Base-by-base conservation (phyloP, 2,113 vertebrate genomes). In the Hippocampus abdominalis region DNA sequence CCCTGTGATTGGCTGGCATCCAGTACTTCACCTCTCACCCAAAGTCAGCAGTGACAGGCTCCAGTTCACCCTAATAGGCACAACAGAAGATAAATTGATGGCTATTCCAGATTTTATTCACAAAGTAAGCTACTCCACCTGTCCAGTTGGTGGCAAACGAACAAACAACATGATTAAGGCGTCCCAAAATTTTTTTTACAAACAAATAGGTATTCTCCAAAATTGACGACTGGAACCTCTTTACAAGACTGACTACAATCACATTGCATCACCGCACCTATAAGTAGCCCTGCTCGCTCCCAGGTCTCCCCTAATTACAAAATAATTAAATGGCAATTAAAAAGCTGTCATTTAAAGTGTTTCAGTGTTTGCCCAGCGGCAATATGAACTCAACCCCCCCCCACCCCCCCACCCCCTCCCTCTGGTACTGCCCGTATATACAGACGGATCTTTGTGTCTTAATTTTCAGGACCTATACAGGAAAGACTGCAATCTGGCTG, bases 401-500 rank as follows among this genome's bases (percentile, higher is more conserved):
- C 10, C 40, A 51, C 39, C 46, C 65, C 11, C 46, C 65, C 10
- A 32, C 65, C 11, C 9, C 5, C 42, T 46, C n/a, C 3, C 23
- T 48, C 51, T 5, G 27, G 44, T 71, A 46, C 62, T 18, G 20
- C 8, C 11, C 56, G 36, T 57, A 51, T 64, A 32, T 1, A 56
- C 36, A 74, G 66, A 74, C 42, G 39, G n/a, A 73, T 69, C 15
- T 73, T 36, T 86, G 32, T 86, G 63, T 46, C 49, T n/a, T 68
- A 77, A 18, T 81, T 92, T 89, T 23, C 85, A 98, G 96, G 96
- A 96, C 66, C 87, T 96, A 80, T 98, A 96, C 87, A 94, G 95
- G 85, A 98, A 98, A 90, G 97, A 99, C 92, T 96, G 96, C 92
- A 97, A 94, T 84, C 93, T 98, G 84, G 96, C 96, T 36, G 95